Percentiles rank a stretch among this genome's conserved stretches.
Conservation (phyloP, 2,797 vertebrate genomes). For the Artibeus lituratus region DNA sequence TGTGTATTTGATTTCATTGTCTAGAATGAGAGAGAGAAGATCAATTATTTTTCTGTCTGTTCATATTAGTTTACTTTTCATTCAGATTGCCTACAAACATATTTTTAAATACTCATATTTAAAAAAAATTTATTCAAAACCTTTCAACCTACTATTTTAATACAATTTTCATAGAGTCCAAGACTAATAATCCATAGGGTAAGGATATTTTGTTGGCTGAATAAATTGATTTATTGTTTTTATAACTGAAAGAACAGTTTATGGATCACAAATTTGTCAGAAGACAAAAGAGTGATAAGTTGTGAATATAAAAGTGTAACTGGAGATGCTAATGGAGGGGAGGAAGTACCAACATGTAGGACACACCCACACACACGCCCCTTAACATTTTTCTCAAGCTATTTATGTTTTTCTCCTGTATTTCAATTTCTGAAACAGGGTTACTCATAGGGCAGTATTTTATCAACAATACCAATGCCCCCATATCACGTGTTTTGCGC, state of each 20-base stretch:
- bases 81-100: not conserved
- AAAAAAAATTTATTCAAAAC: not conserved
- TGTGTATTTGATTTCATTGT: not conserved
- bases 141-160: not conserved
- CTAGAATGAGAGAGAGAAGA: not conserved
- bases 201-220: not conserved
- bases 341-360: not conserved
- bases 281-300: not conserved
- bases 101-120: not conserved
- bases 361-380: not conserved
- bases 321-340: not conserved
- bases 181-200: not conserved
- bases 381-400: not conserved
- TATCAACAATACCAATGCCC: not conserved
- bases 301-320: not conserved
- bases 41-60: not conserved
- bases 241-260: not conserved
- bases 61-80: not conserved
- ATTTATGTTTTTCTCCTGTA: not conserved
- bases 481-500: not conserved
- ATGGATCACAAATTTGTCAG: not conserved
- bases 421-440: not conserved
- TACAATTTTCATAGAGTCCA: not conserved
- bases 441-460: not conserved
- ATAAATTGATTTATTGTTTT: not conserved